Conservation (phyloP, 1,140 invertebrate species). For the Zeugodacus cucurbitae region DNA sequence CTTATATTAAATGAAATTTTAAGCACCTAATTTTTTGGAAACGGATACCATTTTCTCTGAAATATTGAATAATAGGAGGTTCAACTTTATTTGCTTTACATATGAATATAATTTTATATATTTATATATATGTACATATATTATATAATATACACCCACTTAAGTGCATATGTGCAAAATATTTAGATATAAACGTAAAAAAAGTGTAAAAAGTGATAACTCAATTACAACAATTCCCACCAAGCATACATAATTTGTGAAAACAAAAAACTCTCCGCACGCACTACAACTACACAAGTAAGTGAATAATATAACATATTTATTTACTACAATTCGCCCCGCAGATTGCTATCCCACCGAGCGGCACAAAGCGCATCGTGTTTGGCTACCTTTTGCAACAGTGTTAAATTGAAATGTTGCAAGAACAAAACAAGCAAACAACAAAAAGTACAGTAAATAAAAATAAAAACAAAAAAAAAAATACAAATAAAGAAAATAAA, state of each 20-base stretch:
- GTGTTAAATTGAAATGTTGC: slow-evolving; percentile 16
- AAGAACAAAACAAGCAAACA: background rate
- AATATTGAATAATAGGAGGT: too few species aligned
- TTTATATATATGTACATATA: too few species aligned
- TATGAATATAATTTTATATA: too few species aligned
- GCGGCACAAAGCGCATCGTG: background rate
- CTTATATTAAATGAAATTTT: too few species aligned
- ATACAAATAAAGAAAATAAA: too few species aligned
- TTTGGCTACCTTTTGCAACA: background rate
- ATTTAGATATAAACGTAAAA: too few species aligned
- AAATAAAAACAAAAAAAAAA: background rate
- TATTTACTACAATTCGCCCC: background rate
- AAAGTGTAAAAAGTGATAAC: too few species aligned
- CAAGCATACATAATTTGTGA: background rate
- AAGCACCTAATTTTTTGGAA: too few species aligned
- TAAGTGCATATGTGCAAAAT: too few species aligned
- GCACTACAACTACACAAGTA: background rate
- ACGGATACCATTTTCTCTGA: too few species aligned
- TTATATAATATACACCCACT: too few species aligned
- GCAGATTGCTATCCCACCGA: background rate
- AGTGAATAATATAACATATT: background rate
- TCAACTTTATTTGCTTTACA: too few species aligned
- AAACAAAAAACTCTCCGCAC: background rate
- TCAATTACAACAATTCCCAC: background rate
- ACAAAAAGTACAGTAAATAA: background rate